Base-by-base conservation (phyloP, 30 jellyfish, hydroid and myxozoan genomes). In the Mastigias papua region DNA sequence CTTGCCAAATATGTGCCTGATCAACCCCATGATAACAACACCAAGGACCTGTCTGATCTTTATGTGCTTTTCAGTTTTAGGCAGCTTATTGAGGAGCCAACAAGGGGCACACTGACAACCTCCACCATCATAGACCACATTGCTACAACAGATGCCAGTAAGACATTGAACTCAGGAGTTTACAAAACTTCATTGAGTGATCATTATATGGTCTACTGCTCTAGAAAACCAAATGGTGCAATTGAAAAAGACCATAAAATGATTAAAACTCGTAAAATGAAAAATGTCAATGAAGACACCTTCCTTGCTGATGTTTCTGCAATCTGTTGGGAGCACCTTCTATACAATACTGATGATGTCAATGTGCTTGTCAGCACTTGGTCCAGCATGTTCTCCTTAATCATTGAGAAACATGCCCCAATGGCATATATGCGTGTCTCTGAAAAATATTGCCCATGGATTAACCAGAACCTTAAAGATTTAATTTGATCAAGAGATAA, bases 391-490 rank as follows among this genome's bases (percentile, higher is more conserved):
- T 51, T 69, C 29, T 84, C 87, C 64, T 33, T 84, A 57, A 69
- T 50, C 87, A 84, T 73, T 7, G 84, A 84, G 65, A 84, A 60
- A 30, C 93, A 70, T 84, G 60, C 87, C 50, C 81, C 87, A 34
- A 48, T 69, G 32, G 20, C 49, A 57, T 80, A 71, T 57, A 84
- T 84, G 93, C 87, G 87, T 61, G 93, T 84, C 76, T 84, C 93
- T 58, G 87, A 34, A 80, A 76, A 76, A 33, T 76, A 48, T 54
- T 76, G 87, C 80, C 75, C 87, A 33, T 76, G 87, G 87, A 31
- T 76, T 10, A 33, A 76, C 57, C 37, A 76, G 23, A 54, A 76
- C 87, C 87, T 76, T 29, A 76, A 57, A 54, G 46, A 78, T 20
- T 80, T 48, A 31, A 78, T 16, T 6, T 3, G n/a, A 50, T 48